Evolutionary conservation across 2,888 invertebrate species (phyloP), one percentile per base, ranked within the genome.

Genomic region (Chironomus riparius): DNA sequence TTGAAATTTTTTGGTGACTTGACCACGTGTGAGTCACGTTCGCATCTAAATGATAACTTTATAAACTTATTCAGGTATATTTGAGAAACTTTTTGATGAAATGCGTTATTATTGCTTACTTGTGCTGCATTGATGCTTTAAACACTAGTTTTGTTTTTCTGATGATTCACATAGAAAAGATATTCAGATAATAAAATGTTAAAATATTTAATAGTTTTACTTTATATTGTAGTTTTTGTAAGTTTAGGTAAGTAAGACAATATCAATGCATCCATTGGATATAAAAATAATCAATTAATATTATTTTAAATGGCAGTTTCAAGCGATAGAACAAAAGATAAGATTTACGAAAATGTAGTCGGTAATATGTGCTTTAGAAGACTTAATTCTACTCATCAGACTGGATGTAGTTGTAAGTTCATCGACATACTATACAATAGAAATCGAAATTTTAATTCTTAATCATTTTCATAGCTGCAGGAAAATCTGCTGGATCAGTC

Each of bases 381-480:
- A 78, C 85, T 98, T 78, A 98, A 98, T 87, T 96, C 92, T 77
- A 98, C 98, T 12, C 94, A 97, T 85, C 95, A 97, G 85, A 91
- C 92, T 79, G 98, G 98, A 77, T 98, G 98, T 84, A 90, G 94
- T 73, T 95, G 97, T 97, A 87, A 89, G 92, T 87, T 24, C 38
- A 50, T 68, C 48, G 4, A 21, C 56, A 48, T 69, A 65, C 13
- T 69, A 50, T 50, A 12, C 21, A 68, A 15, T 61, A 38, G 24
- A 38, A 70, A 24, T 61, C 7, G 72, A 68, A 75, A 68, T 21
- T 22, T 47, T 48, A 15, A 61, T 62, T 6, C 4, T 47, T 38
- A 47, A 62, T 50, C 65, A 47, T n/a, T 24, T 7, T 76, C 78
- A 12, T 73, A 84, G 84, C 84, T 18, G 77, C 80, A 2, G 48